Evolutionary conservation across 2,797 vertebrate species (phyloP).

Genomic region (Macropus fuliginosus): DNA sequence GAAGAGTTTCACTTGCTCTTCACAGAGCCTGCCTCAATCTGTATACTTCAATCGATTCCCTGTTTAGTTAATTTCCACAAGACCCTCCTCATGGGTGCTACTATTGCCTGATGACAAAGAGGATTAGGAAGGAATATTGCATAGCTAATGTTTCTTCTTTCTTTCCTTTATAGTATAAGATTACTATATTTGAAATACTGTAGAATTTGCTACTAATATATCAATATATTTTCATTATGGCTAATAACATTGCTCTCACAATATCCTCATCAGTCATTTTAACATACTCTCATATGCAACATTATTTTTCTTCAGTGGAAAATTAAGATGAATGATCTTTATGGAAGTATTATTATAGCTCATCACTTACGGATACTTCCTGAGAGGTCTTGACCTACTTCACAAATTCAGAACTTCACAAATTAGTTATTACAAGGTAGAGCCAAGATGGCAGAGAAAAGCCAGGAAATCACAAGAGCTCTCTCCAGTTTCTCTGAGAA

Average conservation of each 20-base stretch:
- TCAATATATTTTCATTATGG: slow-evolving; percentile 65
- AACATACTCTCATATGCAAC: slow-evolving; percentile 60
- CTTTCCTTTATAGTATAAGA: background rate
- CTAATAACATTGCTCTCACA: slow-evolving; percentile 60
- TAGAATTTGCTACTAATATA: slow-evolving; percentile 49
- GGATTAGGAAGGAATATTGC: background rate
- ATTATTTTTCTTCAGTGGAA: slow-evolving; percentile 62
- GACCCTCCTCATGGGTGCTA: background rate
- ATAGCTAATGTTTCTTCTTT: background rate
- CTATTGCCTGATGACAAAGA: background rate
- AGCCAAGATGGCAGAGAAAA: slow-evolving; percentile 10
- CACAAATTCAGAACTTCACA: background rate
- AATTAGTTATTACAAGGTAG: background rate
- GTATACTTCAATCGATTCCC: background rate
- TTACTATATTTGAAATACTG: background rate
- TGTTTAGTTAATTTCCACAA: background rate
- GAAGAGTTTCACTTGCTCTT: background rate
- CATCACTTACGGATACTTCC: slow-evolving; percentile 50
- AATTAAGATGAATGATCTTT: slow-evolving; percentile 68
- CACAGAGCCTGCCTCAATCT: background rate
- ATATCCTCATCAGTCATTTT: slow-evolving; percentile 60
- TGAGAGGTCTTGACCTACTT: slow-evolving; percentile 24
- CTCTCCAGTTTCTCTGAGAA: background rate
- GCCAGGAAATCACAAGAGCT: background rate
- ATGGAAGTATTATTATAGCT: slow-evolving; percentile 28